Conservation (phyloP, 2,888 invertebrate species). For the Tachina grossa region DNA sequence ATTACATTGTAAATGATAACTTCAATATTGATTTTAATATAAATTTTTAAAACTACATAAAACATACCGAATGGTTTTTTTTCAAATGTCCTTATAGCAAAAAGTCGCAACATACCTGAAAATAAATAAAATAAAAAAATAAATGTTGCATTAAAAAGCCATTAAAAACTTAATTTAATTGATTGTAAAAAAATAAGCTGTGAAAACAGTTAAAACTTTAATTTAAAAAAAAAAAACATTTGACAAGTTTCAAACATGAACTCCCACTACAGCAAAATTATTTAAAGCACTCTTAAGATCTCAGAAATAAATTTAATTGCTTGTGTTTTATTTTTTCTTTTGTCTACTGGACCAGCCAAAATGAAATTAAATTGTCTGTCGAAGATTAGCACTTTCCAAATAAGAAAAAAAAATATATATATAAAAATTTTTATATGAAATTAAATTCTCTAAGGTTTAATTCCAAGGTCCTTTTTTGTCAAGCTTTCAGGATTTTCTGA, state of each 20-base stretch:
- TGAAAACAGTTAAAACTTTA: constrained; percentile 7
- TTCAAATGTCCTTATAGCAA: neutral
- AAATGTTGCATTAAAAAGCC: neutral
- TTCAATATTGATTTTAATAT: too few species aligned
- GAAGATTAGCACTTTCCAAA: constrained; percentile 51
- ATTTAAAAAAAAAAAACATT: neutral
- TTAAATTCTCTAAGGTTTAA: constrained; percentile 47
- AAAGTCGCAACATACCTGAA: constrained; percentile 1
- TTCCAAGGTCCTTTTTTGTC: constrained; percentile 53
- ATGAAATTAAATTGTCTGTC: constrained; percentile 55
- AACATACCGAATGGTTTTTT: neutral
- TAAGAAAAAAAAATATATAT: constrained; percentile 3
- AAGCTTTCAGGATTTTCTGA: neutral
- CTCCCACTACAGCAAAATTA: neutral
- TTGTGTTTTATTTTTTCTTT: neutral
- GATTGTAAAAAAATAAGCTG: neutral
- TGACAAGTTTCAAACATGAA: neutral
- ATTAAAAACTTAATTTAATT: neutral
- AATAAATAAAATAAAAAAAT: neutral
- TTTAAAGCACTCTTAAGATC: constrained; percentile 21
- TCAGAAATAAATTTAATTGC: constrained; percentile 30
- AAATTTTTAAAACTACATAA: too few species aligned
- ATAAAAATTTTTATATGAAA: constrained; percentile 33
- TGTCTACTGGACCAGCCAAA: neutral
- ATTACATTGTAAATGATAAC: too few species aligned